Conservation (phyloP, 23 tunicate species). For the Trididemnum miniatum region DNA sequence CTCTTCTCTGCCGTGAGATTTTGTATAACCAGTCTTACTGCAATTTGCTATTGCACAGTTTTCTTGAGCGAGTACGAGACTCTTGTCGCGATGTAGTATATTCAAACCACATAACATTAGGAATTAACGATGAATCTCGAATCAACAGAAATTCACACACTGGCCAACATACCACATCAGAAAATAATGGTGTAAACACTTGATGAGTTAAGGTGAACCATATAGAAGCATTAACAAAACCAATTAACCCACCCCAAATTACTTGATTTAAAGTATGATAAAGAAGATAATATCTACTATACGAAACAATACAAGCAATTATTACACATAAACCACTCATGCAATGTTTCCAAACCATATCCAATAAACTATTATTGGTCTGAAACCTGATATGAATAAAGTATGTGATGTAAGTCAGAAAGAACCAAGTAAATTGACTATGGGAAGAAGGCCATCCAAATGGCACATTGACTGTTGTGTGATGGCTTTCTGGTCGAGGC, state of each 20-base stretch:
- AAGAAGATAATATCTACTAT: slow-evolving; percentile 60
- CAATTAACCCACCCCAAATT: slow-evolving; percentile 53
- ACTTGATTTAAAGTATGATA: slow-evolving; percentile 70
- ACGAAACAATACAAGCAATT: slow-evolving; percentile 47
- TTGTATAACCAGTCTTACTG: too few relatives aligned
- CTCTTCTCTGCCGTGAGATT: too few relatives aligned
- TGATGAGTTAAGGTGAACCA: slow-evolving; percentile 72
- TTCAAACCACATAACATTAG: slow-evolving; percentile 81
- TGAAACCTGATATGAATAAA: slow-evolving; percentile 70
- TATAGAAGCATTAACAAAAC: slow-evolving; percentile 11
- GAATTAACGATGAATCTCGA: slow-evolving; percentile 73
- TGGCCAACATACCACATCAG: slow-evolving; percentile 36
- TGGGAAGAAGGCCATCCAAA: slow-evolving; percentile 92
- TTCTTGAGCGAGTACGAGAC: slow-evolving; percentile 34
- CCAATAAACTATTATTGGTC: slow-evolving; percentile 27
- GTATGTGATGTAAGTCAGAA: slow-evolving; percentile 38
- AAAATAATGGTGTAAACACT: slow-evolving; percentile 54
- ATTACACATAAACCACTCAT: slow-evolving; percentile 34
- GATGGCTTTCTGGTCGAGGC: slow-evolving; percentile 48
- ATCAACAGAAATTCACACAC: slow-evolving; percentile 57
- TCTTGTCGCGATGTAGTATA: slow-evolving; percentile 69
- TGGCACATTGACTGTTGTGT: not conserved
- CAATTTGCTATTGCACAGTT: not conserved
- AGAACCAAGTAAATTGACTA: slow-evolving; percentile 79
- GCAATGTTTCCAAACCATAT: slow-evolving; percentile 53